phyloP scores from a whole-genome alignment of 2,797 vertebrate genomes.

The Hippoglossus hippoglossus region DNA sequence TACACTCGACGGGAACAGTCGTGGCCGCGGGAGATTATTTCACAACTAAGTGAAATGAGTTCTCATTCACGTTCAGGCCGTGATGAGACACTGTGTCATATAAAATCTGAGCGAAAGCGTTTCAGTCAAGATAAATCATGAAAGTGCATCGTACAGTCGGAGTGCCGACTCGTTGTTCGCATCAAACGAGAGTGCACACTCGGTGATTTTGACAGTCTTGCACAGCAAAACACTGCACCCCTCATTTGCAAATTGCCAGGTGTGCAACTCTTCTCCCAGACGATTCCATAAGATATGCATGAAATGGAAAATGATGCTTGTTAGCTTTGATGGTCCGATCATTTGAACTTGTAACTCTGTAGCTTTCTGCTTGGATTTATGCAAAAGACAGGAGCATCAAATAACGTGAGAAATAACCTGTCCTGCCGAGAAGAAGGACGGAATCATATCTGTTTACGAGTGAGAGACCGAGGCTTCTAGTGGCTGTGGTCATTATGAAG shows the following conservation, averaged over 20 bases:
- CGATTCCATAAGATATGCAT: slow-evolving; percentile 42
- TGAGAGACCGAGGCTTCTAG: too few relatives aligned
- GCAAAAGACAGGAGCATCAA: slow-evolving; percentile 8
- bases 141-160: slow-evolving; percentile 14
- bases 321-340: slow-evolving; percentile 51
- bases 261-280: slow-evolving; percentile 44
- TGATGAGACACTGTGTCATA: slow-evolving; percentile 28
- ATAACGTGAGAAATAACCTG: not conserved
- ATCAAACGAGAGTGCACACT: slow-evolving; percentile 10
- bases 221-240: slow-evolving; percentile 43
- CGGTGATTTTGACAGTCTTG: slow-evolving; percentile 47
- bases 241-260: slow-evolving; percentile 62
- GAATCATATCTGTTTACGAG: too few relatives aligned
- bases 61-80: slow-evolving; percentile 12
- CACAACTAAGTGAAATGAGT: slow-evolving; percentile 33
- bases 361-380: not conserved
- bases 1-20: slow-evolving; percentile 21
- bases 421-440: not conserved
- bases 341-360: slow-evolving; percentile 29
- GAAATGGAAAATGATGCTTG: slow-evolving; percentile 46
- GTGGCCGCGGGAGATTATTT: slow-evolving; percentile 43
- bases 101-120: slow-evolving; percentile 50
- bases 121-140: slow-evolving; percentile 12
- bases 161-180: slow-evolving; percentile 43
- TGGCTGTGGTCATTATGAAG: too few relatives aligned